Evolutionary conservation across 2,888 invertebrate species (phyloP), one percentile per base, ranked within the genome.

Genomic region (Daptonema setosum): DNA sequence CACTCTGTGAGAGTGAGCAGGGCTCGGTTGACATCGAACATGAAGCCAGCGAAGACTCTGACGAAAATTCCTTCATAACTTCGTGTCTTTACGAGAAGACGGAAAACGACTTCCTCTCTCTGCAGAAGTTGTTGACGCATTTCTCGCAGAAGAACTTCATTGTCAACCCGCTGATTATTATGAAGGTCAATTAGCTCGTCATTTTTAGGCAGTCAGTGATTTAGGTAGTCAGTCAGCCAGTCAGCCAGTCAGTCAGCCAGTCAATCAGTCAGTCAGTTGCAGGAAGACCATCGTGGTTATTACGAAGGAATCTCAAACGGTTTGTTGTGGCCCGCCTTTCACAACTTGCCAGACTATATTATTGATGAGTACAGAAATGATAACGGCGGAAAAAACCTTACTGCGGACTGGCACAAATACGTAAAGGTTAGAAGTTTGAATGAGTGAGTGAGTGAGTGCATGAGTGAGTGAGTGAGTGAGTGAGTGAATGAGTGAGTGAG

Each of bases 271-370:
- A n/a, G n/a, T n/a, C n/a, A n/a, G n/a, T n/a, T n/a, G 11, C 41
- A 41, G 20, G 11, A 41, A 41, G 11, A 11, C 41, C 41, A 56
- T 30, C 28, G 22, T 24, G 55, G 52, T 20, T 58, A 55, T 43
- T 58, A 58, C 47, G 26, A 52, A 25, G 58, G 58, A 3, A 56
- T 58, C 48, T 52, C 51, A 54, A 66, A 66, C 55, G 67, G 69
- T n/a, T 61, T 69, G 0, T 60, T 69, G 20, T 69, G 69, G 69
- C 69, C 69, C 2, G 69, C 68, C 1, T 62, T 69, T n/a, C 69
- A 69, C 58, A 67, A 69, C 56, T 60, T 69, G 24, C 65, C 66
- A 8, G 67, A 69, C 55, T 69, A 68, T 60, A 69, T 69, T 52
- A 63, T 67, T 25, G 58, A 60, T 22, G 67, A 67, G 25, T 69